phyloP scores from a whole-genome alignment of 2,888 invertebrate species.

The Leucozona laternaria region DNA sequence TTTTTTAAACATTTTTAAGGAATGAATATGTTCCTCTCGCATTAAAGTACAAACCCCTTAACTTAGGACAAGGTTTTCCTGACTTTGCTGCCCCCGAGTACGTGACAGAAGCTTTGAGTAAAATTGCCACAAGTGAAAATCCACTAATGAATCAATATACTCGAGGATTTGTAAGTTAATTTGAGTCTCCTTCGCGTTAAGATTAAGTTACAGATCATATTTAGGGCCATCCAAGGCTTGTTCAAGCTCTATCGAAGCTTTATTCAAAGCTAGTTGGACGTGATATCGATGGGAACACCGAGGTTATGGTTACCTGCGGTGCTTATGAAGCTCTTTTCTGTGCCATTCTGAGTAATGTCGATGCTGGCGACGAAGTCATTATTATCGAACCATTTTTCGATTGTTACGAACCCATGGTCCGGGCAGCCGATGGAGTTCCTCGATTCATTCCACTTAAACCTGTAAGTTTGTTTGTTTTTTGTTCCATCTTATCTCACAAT shows the following conservation, averaged over 20 bases:
- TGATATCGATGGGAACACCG: conserved; percentile 92
- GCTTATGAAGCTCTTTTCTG: conserved; percentile 98
- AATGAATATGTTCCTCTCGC: conserved; percentile 95
- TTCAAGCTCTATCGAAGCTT: conserved; percentile 92
- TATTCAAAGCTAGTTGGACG: conserved; percentile 92
- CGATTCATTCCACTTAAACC: conserved; percentile 94
- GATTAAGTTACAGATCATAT: background rate
- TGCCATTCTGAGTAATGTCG: conserved; percentile 93
- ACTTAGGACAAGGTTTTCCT: conserved; percentile 98
- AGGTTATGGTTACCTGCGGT: conserved; percentile 95
- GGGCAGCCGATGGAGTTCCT: conserved; percentile 93
- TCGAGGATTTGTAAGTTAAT: conserved; percentile 92
- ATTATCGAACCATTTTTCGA: conserved; percentile 99
- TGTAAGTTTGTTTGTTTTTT: conserved; percentile 84
- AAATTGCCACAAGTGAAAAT: conserved; percentile 88
- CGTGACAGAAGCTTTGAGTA: conserved; percentile 90
- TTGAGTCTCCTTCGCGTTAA: background rate
- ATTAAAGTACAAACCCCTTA: conserved; percentile 92
- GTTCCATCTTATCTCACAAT: background rate
- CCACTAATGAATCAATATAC: conserved; percentile 95
- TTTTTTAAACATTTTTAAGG: conserved; percentile 85
- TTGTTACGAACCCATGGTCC: conserved; percentile 98
- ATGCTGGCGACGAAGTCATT: conserved; percentile 95
- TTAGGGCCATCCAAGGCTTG: conserved; percentile 95
- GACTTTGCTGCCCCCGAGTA: conserved; percentile 94